A percentile compares a stretch with the other conserved stretches of the same genome.
These are phyloP conservation scores for Eolophus roseicapilla DNA, from an alignment of 2,113 vertebrate genomes.

Conservation along the genomic window DNA sequence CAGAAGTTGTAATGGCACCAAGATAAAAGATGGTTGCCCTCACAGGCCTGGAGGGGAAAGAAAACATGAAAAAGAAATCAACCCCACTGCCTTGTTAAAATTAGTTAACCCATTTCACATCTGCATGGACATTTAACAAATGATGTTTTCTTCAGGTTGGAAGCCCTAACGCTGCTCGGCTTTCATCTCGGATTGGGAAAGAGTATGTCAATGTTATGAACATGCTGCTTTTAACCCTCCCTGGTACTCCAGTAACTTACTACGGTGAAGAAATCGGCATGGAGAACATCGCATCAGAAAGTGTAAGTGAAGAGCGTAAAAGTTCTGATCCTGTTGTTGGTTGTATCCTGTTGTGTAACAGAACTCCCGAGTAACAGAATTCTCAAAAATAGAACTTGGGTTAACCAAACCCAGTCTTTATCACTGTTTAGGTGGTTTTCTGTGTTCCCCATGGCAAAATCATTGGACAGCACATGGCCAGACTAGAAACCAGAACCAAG, in stretches of 20 bases:
- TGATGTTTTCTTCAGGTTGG: constrained; percentile 78
- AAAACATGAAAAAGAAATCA: not conserved
- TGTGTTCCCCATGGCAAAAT: not conserved
- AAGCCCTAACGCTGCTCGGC: constrained; percentile 81
- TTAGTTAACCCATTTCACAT: not conserved
- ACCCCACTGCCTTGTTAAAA: not conserved
- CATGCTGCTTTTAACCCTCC: constrained; percentile 94
- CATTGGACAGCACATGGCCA: not conserved
- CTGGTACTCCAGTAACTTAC: constrained; percentile 92
- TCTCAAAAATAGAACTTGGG: not conserved
- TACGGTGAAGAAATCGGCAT: constrained; percentile 99
- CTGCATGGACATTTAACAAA: not conserved
- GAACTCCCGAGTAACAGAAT: not conserved
- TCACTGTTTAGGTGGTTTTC: not conserved
- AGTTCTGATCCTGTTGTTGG: not conserved
- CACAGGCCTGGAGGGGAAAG: not conserved
- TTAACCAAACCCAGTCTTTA: not conserved
- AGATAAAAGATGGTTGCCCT: not conserved
- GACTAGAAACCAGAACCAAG: not conserved
- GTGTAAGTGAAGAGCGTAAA: not conserved
- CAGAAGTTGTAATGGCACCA: not conserved
- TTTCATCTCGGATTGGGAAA: constrained; percentile 83
- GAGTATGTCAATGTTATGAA: constrained; percentile 82
- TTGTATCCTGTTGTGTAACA: not conserved
- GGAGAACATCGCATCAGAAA: constrained; percentile 68